Percentiles rank a stretch among this genome's conserved stretches.
Conservation (phyloP, 1,140 invertebrate species). For the Sitobion miscanthi region DNA sequence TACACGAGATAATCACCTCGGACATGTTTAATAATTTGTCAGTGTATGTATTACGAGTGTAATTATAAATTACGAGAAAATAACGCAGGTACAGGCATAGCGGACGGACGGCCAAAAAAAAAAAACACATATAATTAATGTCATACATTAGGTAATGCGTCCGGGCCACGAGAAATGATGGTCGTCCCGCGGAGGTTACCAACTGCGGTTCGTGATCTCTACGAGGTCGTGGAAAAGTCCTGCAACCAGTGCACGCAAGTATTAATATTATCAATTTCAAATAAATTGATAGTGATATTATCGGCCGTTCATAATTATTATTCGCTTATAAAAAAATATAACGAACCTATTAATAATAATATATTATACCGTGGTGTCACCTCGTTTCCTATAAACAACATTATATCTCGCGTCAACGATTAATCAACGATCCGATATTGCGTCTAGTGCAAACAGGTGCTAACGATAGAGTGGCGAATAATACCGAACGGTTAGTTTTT, state of each 20-base stretch:
- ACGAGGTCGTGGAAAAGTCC: not conserved
- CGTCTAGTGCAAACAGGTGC: conserved; percentile 5
- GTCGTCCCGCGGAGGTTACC: not conserved
- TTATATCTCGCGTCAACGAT: not conserved
- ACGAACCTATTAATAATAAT: not conserved
- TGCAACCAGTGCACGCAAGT: not conserved
- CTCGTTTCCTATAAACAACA: not conserved
- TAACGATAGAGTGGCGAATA: not conserved
- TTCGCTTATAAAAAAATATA: not conserved
- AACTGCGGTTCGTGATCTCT: not conserved
- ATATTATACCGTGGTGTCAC: not conserved
- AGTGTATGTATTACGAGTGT: not conserved
- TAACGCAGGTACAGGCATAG: not conserved
- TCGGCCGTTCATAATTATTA: too few species aligned
- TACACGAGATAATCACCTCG: not conserved
- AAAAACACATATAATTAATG: not conserved
- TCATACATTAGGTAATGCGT: not conserved
- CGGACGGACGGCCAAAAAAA: not conserved
- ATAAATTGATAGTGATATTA: not conserved
- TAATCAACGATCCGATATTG: not conserved
- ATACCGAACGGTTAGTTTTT: not conserved
- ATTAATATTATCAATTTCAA: not conserved
- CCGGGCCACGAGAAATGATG: not conserved
- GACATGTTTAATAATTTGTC: conserved; percentile 5
- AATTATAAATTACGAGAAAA: conserved; percentile 16